phyloP scores from a whole-genome alignment of 2,888 invertebrate genomes.

The Acanthopleura granulata region DNA sequence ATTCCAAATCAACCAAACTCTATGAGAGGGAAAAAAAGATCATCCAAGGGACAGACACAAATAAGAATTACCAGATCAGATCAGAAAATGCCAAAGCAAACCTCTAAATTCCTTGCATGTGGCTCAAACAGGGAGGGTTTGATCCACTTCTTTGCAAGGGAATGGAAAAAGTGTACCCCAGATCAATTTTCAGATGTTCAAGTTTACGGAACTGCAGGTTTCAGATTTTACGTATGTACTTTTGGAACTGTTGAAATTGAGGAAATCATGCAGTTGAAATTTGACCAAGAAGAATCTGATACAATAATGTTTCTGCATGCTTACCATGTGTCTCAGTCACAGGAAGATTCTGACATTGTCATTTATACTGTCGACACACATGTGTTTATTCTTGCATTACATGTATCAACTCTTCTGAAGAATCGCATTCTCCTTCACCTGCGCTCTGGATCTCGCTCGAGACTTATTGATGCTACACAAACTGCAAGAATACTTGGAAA shows the following conservation, averaged over 20 bases:
- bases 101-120: slow-evolving; percentile 17
- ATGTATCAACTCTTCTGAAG: slow-evolving; percentile 7
- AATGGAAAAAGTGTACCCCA: slow-evolving; percentile 15
- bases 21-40: slow-evolving; percentile 11
- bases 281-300: too few relatives aligned
- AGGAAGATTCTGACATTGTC: not conserved
- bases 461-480: too few relatives aligned
- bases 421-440: too few relatives aligned
- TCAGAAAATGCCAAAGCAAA: slow-evolving; percentile 18
- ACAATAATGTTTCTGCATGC: too few relatives aligned
- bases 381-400: slow-evolving; percentile 18
- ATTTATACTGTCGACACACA: slow-evolving; percentile 17
- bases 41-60: not conserved
- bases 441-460: too few relatives aligned
- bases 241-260: too few relatives aligned
- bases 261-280: too few relatives aligned
- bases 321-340: too few relatives aligned
- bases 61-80: slow-evolving; percentile 21
- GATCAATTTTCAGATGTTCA: not conserved
- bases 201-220: not conserved
- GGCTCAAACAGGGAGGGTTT: slow-evolving; percentile 20
- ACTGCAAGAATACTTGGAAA: too few relatives aligned
- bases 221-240: too few relatives aligned
- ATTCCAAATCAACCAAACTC: slow-evolving; percentile 5
- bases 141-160: slow-evolving; percentile 11